Evolutionary conservation across 2,113 vertebrate species (phyloP), one percentile per base, ranked within the genome.

Genomic region (Trematocara macrostoma): DNA sequence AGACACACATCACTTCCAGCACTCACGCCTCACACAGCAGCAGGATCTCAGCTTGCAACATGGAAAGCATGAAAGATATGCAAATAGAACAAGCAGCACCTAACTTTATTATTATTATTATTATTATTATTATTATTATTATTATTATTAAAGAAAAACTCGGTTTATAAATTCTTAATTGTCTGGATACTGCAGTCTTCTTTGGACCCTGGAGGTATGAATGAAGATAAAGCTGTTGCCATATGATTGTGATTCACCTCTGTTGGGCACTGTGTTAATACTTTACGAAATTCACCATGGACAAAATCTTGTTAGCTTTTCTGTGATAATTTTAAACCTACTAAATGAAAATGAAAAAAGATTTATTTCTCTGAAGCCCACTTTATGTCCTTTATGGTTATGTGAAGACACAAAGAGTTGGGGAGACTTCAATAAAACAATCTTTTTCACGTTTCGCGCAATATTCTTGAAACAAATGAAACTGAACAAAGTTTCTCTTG

Each of bases 31-130:
- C 87, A 81, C 55, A 82, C 91, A 89, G 78, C 91, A 91, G 86
- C 88, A 84, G 71, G 85, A 79, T 81, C 47, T 82, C 87, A 93
- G 92, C 93, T 92, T 55, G 92, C 95, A 89, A 94, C 94, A 95
- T 87, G 81, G 89, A 95, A 96, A 96, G 95, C 94, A 90, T 92
- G 84, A 91, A 87, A 83, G 84, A 51, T 20, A 85, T 88, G 82
- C 78, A 79, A 61, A 86, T 35, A 88, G 11, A 88, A 47, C 5
- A 88, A 23, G 16, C 79, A 47, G 31, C 5, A 51, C 16, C 15
- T 61, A 10, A 78, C 15, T 51, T 76, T 16, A 29, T 74, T 67
- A 11, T 26, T 71, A 15, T 42, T 23, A 40, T 35, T 6, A 38
- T 31, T 59, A 59, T 67, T 40, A 35, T 67, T 31, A 29, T 5